phyloP scores from a whole-genome alignment of 2,113 vertebrate species.

The Loxodonta africana region DNA sequence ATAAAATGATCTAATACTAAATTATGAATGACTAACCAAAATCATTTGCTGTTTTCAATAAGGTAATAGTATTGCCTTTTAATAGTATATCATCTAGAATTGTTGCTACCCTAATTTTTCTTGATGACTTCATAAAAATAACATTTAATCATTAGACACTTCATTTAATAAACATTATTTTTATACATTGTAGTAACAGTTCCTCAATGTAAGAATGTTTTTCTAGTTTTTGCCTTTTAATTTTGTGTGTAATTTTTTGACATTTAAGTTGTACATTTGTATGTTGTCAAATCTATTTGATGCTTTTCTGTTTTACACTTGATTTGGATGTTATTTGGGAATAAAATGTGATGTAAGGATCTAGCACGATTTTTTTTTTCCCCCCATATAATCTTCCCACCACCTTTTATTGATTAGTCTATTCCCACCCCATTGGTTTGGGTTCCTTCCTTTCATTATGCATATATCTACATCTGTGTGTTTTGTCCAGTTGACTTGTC shows the following conservation, averaged over 20 bases:
- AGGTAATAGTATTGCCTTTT: constrained; percentile 49
- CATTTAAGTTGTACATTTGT: constrained; percentile 58
- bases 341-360: constrained; percentile 22
- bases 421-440: neutral
- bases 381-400: neutral
- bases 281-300: constrained; percentile 44
- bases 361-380: neutral
- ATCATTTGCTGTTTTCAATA: constrained; percentile 62
- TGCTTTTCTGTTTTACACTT: constrained; percentile 53
- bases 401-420: neutral
- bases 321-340: constrained; percentile 40
- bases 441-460: neutral
- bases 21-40: constrained; percentile 61
- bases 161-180: constrained; percentile 52
- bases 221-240: constrained; percentile 63
- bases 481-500: neutral
- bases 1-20: constrained; percentile 50
- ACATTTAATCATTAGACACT: constrained; percentile 12
- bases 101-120: constrained; percentile 46
- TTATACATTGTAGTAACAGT: neutral
- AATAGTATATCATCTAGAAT: constrained; percentile 27
- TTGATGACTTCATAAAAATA: constrained; percentile 46
- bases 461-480: neutral
- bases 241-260: constrained; percentile 60
- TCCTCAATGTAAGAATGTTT: constrained; percentile 33